These are phyloP conservation scores for Anhinga anhinga DNA, from an alignment of 2,113 vertebrate species.

Conservation along the genomic window DNA sequence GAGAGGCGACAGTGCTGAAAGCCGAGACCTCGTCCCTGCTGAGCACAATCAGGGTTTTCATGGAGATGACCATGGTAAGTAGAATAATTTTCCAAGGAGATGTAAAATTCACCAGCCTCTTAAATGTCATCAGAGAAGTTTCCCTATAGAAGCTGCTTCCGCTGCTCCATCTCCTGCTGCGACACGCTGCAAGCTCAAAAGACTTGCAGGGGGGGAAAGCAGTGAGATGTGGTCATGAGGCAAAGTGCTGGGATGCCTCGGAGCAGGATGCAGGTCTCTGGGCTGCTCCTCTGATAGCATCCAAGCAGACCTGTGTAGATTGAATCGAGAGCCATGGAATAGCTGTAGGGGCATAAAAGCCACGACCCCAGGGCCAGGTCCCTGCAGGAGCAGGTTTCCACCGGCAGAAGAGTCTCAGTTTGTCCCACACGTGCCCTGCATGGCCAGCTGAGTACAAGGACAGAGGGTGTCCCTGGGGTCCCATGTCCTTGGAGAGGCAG, in stretches of 20 bases:
- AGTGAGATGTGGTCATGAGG: background rate
- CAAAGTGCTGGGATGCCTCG: background rate
- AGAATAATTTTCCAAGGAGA: background rate
- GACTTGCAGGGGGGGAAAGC: background rate
- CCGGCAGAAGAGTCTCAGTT: background rate
- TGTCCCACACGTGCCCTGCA: background rate
- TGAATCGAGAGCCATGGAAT: background rate
- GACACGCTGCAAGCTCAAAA: background rate
- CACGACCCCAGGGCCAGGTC: background rate
- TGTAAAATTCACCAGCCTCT: background rate
- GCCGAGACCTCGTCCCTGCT: background rate
- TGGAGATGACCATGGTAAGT: slow-evolving; percentile 51
- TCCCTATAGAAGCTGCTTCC: background rate
- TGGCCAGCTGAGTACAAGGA: background rate
- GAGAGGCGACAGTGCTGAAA: background rate
- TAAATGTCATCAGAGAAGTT: background rate
- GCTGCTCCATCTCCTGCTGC: background rate
- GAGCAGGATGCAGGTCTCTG: background rate
- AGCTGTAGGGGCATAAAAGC: background rate
- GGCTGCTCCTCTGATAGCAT: background rate
- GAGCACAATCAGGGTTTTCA: slow-evolving; percentile 30
- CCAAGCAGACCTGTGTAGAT: background rate
- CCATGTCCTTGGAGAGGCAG: background rate
- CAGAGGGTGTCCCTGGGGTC: background rate
- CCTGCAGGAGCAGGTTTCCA: background rate